Base-by-base conservation (phyloP, 2,113 vertebrate species). In the Cettia cetti region DNA sequence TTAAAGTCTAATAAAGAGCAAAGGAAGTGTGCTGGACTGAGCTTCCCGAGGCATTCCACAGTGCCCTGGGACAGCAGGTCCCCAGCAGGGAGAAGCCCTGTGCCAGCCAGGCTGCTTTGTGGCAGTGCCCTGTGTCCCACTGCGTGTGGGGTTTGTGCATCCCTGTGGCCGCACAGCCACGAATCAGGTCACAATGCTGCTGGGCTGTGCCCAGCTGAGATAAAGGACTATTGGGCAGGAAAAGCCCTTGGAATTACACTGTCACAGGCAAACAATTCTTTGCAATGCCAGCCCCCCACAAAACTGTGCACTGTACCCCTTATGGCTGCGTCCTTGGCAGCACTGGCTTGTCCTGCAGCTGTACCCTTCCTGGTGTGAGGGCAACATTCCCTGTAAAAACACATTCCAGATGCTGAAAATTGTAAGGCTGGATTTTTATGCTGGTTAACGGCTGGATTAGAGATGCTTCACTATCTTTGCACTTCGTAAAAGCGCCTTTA, bases 1-100 rank as follows among this genome's bases (percentile, higher is more conserved):
- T 96, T 85, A 85, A 63, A 87, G 15, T 66, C 61, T 71, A 63
- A 94, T 76, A 52, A 94, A 93, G 71, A 95, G 13, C 82, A 71
- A 11, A 92, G 78, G 82, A 61, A 93, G 45, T 63, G 20, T 56
- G 78, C 45, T 54, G 78, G 64, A 9, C 35, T 19, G 82, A 18
- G 30, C 27, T 18, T 70, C 31, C 54, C 17, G 2, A 7, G 39
- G 77, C 81, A 49, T 4, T 24, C 33, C n/a, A 6, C 35, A 3
- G 57, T 4, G 30, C 35, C 56, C 69, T 53, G 45, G n/a, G 28
- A 49, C 30, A 30, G 72, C 42, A 31, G 21, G 20, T 6, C 21
- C 14, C 24, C 57, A 37, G 59, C 59, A 47, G n/a, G 72, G 74
- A 60, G 30, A 16, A 0, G 12, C 28, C 2, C 2, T 13, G 16